Evolutionary conservation across 2,888 invertebrate species (phyloP).

Genomic region (Caenorhabditis uteleia): DNA sequence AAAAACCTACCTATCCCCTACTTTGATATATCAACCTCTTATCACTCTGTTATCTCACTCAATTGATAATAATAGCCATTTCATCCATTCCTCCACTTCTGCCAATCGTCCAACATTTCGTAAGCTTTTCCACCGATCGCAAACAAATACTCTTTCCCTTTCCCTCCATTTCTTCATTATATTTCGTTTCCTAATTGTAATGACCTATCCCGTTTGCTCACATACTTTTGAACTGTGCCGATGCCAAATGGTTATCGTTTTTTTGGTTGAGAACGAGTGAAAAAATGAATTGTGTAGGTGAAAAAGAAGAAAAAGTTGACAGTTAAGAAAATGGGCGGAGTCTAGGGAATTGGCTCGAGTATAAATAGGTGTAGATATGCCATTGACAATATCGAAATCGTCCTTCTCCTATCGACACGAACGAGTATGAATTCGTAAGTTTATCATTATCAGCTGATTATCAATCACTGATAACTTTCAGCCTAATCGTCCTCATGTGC

Average conservation of each 20-base stretch:
- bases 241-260: no score
- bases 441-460: neutral
- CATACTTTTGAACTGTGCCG: conserved; percentile 2
- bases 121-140: no score
- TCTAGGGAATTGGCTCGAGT: no score
- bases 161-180: neutral
- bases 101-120: no score
- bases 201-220: neutral
- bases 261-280: no score
- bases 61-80: no score
- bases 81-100: no score
- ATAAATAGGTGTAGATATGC: neutral
- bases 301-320: no score
- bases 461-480: conserved; percentile 16
- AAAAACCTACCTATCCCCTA: no score
- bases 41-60: no score
- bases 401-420: conserved; percentile 9
- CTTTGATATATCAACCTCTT: no score
- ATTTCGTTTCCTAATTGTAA: neutral
- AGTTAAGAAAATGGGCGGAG: neutral
- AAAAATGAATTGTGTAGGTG: no score
- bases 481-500: conserved; percentile 31
- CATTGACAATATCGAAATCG: neutral
- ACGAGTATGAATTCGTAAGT: conserved; percentile 19
- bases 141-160: neutral